A percentile compares a stretch with the other conserved stretches of the same genome.
Evolutionary conservation across 2,888 invertebrate genomes (phyloP).

Genomic region (Aradus depressus): DNA sequence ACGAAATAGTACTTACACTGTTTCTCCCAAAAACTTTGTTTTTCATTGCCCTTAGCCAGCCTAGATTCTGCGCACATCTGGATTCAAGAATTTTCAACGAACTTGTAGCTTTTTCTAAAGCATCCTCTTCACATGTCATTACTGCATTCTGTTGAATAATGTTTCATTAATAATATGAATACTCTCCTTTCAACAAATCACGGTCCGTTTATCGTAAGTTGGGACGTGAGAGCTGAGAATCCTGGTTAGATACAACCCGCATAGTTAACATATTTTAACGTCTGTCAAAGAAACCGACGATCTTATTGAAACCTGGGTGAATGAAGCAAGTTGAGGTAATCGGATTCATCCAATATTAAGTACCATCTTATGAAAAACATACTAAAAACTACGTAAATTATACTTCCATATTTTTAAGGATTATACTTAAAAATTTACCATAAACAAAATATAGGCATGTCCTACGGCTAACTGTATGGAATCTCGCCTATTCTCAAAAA

Average conservation of each 20-base stretch:
- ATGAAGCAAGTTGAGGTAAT: too few relatives aligned
- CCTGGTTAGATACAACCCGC: too few relatives aligned
- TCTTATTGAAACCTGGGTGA: too few relatives aligned
- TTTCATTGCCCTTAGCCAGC: constrained; percentile 46
- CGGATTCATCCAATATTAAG: too few relatives aligned
- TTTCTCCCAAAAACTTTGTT: constrained; percentile 39
- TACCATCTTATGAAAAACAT: too few relatives aligned
- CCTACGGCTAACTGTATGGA: constrained; percentile 42
- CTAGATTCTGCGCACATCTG: constrained; percentile 43
- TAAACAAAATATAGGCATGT: constrained; percentile 40
- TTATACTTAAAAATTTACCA: constrained; percentile 39
- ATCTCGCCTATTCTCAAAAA: constrained; percentile 38
- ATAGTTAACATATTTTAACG: too few relatives aligned
- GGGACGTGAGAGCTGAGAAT: too few relatives aligned
- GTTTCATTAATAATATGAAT: neutral
- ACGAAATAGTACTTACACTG: constrained; percentile 18
- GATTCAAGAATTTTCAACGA: constrained; percentile 49
- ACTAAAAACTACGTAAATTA: too few relatives aligned
- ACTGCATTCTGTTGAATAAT: constrained; percentile 46
- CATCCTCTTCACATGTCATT: constrained; percentile 58
- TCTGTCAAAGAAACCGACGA: too few relatives aligned
- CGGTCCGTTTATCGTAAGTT: neutral
- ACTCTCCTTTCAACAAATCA: neutral
- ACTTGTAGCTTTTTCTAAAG: constrained; percentile 45
- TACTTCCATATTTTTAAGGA: too few relatives aligned